A percentile compares a stretch with the other conserved stretches of the same genome.
These are phyloP conservation scores for Orthosia incerta DNA, from an alignment of 2,888 invertebrate species.

Conservation along the genomic window DNA sequence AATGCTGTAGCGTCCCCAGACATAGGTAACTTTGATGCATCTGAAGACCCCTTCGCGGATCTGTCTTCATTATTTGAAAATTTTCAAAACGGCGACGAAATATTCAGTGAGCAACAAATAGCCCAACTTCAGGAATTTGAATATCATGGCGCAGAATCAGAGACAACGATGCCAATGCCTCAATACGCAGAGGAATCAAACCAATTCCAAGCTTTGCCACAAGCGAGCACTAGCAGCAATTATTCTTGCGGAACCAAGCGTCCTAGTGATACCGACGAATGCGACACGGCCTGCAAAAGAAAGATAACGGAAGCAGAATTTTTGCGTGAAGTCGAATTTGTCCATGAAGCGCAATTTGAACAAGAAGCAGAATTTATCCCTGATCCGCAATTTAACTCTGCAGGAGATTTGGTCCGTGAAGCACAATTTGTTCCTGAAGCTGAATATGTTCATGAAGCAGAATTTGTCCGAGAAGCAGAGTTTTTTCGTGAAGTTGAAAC, in stretches of 20 bases:
- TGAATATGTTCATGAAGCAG: no score
- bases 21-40: conserved; percentile 34
- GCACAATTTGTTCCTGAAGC: no score
- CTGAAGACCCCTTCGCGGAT: conserved; percentile 29
- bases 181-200: conserved; percentile 10
- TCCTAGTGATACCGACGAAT: conserved; percentile 59
- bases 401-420: no score
- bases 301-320: conserved; percentile 58
- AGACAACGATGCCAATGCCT: background rate
- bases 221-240: conserved; percentile 30
- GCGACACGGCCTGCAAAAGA: conserved; percentile 64
- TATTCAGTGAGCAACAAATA: background rate
- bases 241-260: conserved; percentile 67
- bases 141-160: background rate
- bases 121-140: background rate
- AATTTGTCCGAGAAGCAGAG: no score
- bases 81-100: conserved; percentile 3
- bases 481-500: no score
- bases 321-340: conserved; percentile 9
- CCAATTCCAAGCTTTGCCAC: conserved; percentile 19
- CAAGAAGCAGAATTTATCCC: no score
- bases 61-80: conserved; percentile 25
- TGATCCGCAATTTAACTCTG: no score
- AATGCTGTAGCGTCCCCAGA: conserved; percentile 14
- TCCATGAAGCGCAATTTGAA: no score